phyloP scores from a whole-genome alignment of 2,113 vertebrate species.

The Chamaea fasciata region DNA sequence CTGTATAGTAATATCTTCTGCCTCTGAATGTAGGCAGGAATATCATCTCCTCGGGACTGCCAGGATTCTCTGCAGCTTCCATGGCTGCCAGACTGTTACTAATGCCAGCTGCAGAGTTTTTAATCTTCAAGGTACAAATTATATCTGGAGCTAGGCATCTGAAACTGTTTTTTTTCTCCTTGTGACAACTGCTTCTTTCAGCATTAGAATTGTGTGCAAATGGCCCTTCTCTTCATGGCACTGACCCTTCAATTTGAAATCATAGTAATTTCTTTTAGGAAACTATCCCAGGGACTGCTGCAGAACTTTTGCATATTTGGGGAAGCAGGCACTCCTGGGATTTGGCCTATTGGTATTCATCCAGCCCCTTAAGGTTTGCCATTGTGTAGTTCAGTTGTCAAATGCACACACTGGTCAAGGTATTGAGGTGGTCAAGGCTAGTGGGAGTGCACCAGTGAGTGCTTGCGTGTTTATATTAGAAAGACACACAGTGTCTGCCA shows the following conservation, averaged over 20 bases:
- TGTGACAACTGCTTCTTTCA: neutral
- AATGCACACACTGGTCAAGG: neutral
- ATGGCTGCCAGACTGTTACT: neutral
- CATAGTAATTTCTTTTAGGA: neutral
- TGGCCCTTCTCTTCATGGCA: neutral
- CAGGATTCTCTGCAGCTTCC: neutral
- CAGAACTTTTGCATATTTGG: neutral
- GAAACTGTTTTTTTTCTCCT: neutral
- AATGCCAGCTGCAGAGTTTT: neutral
- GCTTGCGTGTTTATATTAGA: neutral
- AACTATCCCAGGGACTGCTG: neutral
- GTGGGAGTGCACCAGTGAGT: neutral
- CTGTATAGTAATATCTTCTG: neutral
- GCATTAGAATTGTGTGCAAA: neutral
- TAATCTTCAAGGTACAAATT: neutral
- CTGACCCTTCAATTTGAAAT: neutral
- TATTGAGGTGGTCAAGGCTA: neutral
- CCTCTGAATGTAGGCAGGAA: neutral
- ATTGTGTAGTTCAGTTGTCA: neutral
- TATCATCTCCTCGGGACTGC: neutral
- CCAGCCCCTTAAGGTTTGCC: neutral
- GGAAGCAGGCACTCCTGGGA: neutral
- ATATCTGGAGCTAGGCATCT: neutral
- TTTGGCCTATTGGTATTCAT: neutral
- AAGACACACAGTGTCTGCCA: neutral